These are phyloP conservation scores for Chelonus formosanus DNA, from an alignment of 2,888 invertebrate genomes.

Conservation along the genomic window DNA sequence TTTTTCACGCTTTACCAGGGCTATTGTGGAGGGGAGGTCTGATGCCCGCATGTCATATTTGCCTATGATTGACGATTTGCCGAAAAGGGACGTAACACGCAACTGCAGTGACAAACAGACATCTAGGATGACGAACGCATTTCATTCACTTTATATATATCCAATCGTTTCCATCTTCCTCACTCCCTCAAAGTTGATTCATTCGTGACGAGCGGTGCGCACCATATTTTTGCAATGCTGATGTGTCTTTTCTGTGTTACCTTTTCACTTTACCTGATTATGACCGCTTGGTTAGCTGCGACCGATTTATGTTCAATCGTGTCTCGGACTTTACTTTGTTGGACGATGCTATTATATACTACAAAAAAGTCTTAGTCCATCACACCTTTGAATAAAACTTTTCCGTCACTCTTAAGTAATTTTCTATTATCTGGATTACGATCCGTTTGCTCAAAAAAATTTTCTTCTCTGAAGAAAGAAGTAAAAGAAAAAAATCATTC, in stretches of 20 bases:
- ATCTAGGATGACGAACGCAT: conserved; percentile 57
- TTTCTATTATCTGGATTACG: not conserved
- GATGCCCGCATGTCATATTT: conserved; percentile 63
- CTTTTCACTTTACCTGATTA: conserved; percentile 49
- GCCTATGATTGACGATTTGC: conserved; percentile 64
- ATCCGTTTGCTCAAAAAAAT: no score
- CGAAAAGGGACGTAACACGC: conserved; percentile 28
- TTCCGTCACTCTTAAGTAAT: conserved; percentile 11
- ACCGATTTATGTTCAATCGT: conserved; percentile 43
- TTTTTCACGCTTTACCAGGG: conserved; percentile 61
- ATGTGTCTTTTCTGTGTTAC: not conserved
- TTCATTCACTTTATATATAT: conserved; percentile 51
- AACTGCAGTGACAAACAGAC: conserved; percentile 48
- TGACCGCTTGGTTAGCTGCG: conserved; percentile 52
- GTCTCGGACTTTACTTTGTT: conserved; percentile 15
- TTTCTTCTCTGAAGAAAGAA: no score
- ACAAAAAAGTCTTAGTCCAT: conserved; percentile 15
- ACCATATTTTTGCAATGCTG: conserved; percentile 56
- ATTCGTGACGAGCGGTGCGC: conserved; percentile 42
- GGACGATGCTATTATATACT: conserved; percentile 4
- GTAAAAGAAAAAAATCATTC: no score
- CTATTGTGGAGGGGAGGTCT: conserved; percentile 36
- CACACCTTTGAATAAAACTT: not conserved
- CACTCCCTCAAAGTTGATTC: conserved; percentile 35
- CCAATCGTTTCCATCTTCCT: conserved; percentile 13